Percentiles rank a stretch among this genome's conserved stretches.
phyloP scores from a whole-genome alignment of 2,797 vertebrate species.

The Coendou prehensilis region DNA sequence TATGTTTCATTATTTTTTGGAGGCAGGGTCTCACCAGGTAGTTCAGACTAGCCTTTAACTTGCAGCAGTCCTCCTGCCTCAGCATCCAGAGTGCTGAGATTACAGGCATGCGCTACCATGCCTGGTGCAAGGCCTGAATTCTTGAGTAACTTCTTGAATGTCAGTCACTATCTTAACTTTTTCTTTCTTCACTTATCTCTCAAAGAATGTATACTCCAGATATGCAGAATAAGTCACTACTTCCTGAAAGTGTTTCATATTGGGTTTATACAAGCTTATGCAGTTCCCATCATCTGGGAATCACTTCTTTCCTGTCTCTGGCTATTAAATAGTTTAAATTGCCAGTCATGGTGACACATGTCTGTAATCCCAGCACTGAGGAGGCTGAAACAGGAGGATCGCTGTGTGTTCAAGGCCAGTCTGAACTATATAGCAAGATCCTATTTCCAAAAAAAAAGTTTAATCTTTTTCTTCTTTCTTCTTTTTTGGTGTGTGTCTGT shows the following conservation, averaged over 20 bases:
- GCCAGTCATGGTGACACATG: neutral
- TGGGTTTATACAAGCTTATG: neutral
- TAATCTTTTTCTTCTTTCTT: neutral
- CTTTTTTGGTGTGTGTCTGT: neutral
- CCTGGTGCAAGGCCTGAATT: neutral
- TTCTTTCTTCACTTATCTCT: constrained; percentile 19
- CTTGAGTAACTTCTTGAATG: neutral
- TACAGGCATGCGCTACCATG: neutral
- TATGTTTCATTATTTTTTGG: neutral
- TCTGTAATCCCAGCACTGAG: neutral
- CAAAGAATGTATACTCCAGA: neutral
- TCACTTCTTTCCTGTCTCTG: neutral
- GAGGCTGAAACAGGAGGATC: neutral
- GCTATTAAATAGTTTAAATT: neutral
- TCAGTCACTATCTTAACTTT: neutral
- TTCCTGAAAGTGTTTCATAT: neutral
- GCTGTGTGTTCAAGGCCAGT: neutral
- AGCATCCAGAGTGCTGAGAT: neutral
- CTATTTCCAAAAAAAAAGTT: neutral
- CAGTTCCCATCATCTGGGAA: neutral
- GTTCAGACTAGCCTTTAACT: neutral
- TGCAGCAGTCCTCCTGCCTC: neutral
- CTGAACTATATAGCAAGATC: neutral
- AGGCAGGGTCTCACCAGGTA: neutral
- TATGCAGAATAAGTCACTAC: neutral